Percentiles rank a stretch among this genome's conserved stretches.
These are phyloP conservation scores for Drosophila truncata DNA, from an alignment of 1,140 invertebrate species.

Conservation along the genomic window DNA sequence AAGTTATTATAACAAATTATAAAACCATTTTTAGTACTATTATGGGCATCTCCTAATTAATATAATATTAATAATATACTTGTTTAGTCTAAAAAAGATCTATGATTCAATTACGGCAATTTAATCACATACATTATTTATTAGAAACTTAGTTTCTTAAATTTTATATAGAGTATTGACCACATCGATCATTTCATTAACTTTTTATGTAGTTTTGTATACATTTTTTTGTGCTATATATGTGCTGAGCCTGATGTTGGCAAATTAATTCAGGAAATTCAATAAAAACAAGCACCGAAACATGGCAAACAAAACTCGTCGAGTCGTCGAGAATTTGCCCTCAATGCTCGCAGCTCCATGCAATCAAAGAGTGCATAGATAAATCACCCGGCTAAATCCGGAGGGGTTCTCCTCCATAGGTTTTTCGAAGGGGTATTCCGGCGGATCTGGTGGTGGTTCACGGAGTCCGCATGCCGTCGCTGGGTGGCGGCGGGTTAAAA, in stretches of 20 bases:
- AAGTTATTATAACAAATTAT: neutral
- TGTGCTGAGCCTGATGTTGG: constrained; percentile 42
- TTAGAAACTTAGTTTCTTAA: neutral
- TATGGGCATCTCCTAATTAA: neutral
- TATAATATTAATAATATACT: neutral
- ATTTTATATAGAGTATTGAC: constrained; percentile 19
- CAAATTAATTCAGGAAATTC: constrained; percentile 83
- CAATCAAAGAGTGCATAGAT: constrained; percentile 81
- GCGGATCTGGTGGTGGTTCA: neutral
- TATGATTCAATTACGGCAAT: neutral
- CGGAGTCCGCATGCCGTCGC: constrained; percentile 13
- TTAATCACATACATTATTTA: neutral
- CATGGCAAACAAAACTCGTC: constrained; percentile 72
- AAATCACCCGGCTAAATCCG: constrained; percentile 80
- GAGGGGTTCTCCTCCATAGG: constrained; percentile 29
- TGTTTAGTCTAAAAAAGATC: neutral
- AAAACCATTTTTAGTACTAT: too few relatives aligned
- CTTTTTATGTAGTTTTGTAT: constrained; percentile 19
- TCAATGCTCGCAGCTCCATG: constrained; percentile 63
- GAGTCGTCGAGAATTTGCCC: constrained; percentile 48
- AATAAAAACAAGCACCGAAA: constrained; percentile 80
- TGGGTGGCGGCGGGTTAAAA: constrained; percentile 31
- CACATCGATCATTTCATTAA: neutral
- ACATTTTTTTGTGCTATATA: constrained; percentile 23
- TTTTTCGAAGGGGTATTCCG: neutral